Evolutionary conservation across 2,797 vertebrate genomes (phyloP).

Genomic region (Leptodactylus fallax): DNA sequence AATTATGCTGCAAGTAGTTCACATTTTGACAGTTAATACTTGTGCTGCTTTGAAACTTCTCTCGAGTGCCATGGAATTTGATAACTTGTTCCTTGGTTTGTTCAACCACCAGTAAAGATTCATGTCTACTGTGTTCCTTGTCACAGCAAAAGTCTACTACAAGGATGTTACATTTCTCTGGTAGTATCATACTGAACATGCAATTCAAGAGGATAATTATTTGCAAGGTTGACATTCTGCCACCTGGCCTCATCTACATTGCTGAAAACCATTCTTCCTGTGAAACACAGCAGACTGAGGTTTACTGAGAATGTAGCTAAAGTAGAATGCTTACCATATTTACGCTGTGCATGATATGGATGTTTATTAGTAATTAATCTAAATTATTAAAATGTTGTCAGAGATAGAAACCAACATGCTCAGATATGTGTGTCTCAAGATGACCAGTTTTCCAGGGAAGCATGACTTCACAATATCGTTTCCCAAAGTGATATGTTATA

Average conservation of each 20-base stretch:
- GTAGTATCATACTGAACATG: slow-evolving; percentile 38
- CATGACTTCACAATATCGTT: no score
- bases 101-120: slow-evolving; percentile 51
- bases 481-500: no score
- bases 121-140: slow-evolving; percentile 38
- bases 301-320: background rate
- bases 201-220: slow-evolving; percentile 49
- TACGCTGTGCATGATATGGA: background rate
- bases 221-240: slow-evolving; percentile 45
- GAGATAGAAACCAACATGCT: no score
- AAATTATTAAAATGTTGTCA: background rate
- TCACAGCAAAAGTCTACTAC: slow-evolving; percentile 44
- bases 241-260: slow-evolving; percentile 43
- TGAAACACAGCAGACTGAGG: slow-evolving; percentile 16
- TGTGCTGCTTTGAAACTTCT: slow-evolving; percentile 47
- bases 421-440: no score
- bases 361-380: background rate
- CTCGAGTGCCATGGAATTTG: slow-evolving; percentile 40
- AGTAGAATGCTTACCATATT: background rate
- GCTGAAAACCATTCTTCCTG: background rate
- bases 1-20: slow-evolving; percentile 52
- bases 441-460: no score
- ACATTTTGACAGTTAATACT: slow-evolving; percentile 50
- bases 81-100: slow-evolving; percentile 60
- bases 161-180: slow-evolving; percentile 48